phyloP scores from a whole-genome alignment of 2,888 invertebrate genomes.

The Bugula neritina region DNA sequence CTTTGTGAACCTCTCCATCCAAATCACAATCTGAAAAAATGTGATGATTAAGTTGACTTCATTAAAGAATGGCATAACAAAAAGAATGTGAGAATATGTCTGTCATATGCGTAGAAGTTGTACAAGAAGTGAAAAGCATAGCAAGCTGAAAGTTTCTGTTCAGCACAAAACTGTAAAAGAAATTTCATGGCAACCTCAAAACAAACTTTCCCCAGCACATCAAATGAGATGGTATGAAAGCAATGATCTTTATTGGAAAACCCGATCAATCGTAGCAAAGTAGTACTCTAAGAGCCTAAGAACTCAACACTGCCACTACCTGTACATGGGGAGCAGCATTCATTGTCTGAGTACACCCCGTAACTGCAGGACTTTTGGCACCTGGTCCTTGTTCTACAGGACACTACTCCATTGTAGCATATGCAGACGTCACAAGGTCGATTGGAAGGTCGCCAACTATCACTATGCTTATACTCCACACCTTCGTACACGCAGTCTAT shows the following conservation, averaged over 20 bases:
- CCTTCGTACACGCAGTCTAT: slow-evolving; percentile 40
- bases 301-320: no score
- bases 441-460: slow-evolving; percentile 36
- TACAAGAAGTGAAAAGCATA: no score
- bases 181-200: no score
- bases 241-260: no score
- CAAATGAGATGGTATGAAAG: no score
- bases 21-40: slow-evolving; percentile 39
- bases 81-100: neutral
- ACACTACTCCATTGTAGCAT: slow-evolving; percentile 38
- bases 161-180: no score
- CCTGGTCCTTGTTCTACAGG: slow-evolving; percentile 34
- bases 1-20: slow-evolving; percentile 36
- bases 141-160: no score
- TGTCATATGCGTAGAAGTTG: neutral
- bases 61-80: neutral
- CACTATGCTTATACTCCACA: slow-evolving; percentile 38
- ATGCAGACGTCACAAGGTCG: slow-evolving; percentile 40
- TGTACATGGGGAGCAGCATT: slow-evolving; percentile 44
- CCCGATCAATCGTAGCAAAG: no score
- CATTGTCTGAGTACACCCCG: slow-evolving; percentile 36
- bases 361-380: slow-evolving; percentile 40
- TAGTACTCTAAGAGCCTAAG: no score
- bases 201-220: no score
- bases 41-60: neutral